Conservation (phyloP, 1,140 invertebrate genomes). For the Plectus sambesii region DNA sequence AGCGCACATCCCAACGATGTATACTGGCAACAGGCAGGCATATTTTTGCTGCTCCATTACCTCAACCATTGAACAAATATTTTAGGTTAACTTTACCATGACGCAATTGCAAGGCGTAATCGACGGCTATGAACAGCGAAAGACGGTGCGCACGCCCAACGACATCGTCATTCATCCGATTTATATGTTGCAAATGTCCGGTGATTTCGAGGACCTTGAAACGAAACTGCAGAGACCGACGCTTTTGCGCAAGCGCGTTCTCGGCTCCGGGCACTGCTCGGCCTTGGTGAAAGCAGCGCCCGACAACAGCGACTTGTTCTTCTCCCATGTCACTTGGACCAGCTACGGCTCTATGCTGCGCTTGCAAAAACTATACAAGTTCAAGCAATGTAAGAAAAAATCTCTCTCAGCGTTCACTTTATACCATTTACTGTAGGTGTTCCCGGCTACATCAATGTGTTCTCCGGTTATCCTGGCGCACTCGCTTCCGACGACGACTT, state of each 20-base stretch:
- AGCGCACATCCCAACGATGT: slow-evolving; percentile 51
- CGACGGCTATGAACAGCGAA: slow-evolving; percentile 55
- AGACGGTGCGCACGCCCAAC: slow-evolving; percentile 58
- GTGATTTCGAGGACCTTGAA: slow-evolving; percentile 63
- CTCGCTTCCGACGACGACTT: slow-evolving; percentile 66
- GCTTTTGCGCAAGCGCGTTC: slow-evolving; percentile 24
- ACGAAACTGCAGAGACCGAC: slow-evolving; percentile 35
- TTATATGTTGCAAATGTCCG: slow-evolving; percentile 52
- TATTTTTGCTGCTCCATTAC: background rate
- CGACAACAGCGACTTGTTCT: slow-evolving; percentile 52
- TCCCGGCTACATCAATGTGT: slow-evolving; percentile 40
- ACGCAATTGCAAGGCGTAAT: slow-evolving; percentile 49
- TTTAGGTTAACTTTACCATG: slow-evolving; percentile 48
- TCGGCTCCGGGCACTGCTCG: slow-evolving; percentile 51
- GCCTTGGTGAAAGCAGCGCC: slow-evolving; percentile 55
- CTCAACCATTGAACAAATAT: slow-evolving; percentile 1
- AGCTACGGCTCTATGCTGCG: slow-evolving; percentile 72
- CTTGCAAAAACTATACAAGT: slow-evolving; percentile 72
- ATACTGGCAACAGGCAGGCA: slow-evolving; percentile 67
- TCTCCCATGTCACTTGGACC: slow-evolving; percentile 59
- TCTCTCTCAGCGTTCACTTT: background rate
- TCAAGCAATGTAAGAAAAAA: slow-evolving; percentile 48
- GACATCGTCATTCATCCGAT: slow-evolving; percentile 48
- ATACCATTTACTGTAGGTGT: slow-evolving; percentile 4
- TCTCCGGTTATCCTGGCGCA: slow-evolving; percentile 58